These are phyloP conservation scores for Chrysochloris asiatica DNA, from an alignment of 2,113 vertebrate genomes.

Conservation along the genomic window DNA sequence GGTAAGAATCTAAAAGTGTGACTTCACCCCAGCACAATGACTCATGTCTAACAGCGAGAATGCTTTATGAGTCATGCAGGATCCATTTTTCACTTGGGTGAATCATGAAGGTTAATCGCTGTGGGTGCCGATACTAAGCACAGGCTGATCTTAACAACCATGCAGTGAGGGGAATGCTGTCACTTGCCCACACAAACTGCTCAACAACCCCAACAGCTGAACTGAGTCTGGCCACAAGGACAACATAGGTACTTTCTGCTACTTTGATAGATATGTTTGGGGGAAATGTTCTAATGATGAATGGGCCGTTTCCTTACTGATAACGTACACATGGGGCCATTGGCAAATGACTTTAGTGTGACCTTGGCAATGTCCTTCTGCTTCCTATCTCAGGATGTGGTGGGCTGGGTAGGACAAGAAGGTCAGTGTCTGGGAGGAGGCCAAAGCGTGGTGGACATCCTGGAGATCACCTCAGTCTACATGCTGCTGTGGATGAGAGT, in stretches of 20 bases:
- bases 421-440: neutral
- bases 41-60: neutral
- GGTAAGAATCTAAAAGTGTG: neutral
- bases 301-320: constrained; percentile 55
- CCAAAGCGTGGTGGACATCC: neutral
- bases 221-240: neutral
- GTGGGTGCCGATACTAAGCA: fast-evolving
- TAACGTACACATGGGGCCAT: neutral
- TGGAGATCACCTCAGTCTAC: neutral
- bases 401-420: neutral
- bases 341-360: neutral
- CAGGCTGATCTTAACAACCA: neutral
- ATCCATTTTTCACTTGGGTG: neutral
- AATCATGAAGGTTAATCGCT: constrained; percentile 43
- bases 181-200: constrained; percentile 6
- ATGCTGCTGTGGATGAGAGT: neutral
- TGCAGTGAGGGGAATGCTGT: fast-evolving
- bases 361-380: neutral
- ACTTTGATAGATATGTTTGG: constrained; percentile 58
- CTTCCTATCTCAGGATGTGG: neutral
- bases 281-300: constrained; percentile 45
- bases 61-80: neutral
- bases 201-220: neutral
- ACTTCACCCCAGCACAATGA: fast-evolving
- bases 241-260: fast-evolving